Evolutionary conservation across 2,113 vertebrate genomes (phyloP).

Genomic region (Spermophilus dauricus): DNA sequence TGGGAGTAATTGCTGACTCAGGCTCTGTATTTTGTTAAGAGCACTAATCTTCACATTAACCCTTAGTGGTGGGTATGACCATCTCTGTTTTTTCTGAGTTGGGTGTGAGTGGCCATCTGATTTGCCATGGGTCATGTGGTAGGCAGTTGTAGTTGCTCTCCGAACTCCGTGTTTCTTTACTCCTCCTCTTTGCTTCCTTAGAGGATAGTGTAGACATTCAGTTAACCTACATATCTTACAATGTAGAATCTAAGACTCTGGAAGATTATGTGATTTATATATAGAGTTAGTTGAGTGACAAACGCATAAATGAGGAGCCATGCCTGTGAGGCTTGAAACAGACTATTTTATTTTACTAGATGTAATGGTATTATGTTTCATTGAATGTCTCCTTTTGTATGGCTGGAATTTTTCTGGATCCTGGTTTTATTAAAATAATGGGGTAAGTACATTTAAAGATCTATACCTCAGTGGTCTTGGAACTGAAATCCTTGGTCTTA

Average conservation of each 20-base stretch:
- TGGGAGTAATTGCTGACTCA: neutral
- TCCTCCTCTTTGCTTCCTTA: neutral
- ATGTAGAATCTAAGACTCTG: neutral
- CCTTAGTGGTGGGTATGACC: neutral
- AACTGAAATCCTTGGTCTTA: constrained; percentile 48
- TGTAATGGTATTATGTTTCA: constrained; percentile 26
- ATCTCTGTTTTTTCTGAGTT: neutral
- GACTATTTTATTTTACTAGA: constrained; percentile 40
- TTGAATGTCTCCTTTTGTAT: constrained; percentile 41
- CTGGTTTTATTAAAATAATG: constrained; percentile 27
- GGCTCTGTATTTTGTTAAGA: neutral
- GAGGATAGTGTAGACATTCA: neutral
- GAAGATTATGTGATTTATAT: neutral
- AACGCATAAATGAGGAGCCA: neutral
- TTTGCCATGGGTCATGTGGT: neutral
- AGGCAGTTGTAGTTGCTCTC: neutral
- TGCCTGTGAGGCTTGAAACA: neutral
- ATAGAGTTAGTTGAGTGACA: constrained; percentile 22
- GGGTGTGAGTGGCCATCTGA: neutral
- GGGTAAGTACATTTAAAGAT: constrained; percentile 47
- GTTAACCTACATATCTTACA: neutral
- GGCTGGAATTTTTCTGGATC: constrained; percentile 18
- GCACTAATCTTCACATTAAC: neutral
- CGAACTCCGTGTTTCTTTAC: neutral
- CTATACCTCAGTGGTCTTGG: neutral